phyloP scores from a whole-genome alignment of 2,797 vertebrate genomes.

The Mareca penelope region DNA sequence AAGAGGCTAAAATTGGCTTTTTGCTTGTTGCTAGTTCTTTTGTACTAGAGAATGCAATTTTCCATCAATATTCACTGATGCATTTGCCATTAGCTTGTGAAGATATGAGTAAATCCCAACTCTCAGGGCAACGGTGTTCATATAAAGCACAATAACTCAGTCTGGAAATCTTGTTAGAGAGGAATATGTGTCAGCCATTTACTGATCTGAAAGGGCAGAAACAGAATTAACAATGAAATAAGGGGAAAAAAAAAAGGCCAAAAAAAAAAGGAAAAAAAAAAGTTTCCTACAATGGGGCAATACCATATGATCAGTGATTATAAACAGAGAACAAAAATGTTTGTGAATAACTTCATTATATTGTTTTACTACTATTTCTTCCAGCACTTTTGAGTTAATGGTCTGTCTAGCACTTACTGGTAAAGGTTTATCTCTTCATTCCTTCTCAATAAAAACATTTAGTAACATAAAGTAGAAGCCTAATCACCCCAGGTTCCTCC shows the following conservation, averaged over 20 bases:
- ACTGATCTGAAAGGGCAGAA: background rate
- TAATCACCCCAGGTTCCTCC: background rate
- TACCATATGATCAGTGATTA: background rate
- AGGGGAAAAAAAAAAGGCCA: background rate
- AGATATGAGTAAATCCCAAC: background rate
- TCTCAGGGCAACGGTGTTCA: background rate
- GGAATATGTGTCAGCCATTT: background rate
- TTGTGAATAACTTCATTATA: background rate
- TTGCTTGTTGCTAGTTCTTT: background rate
- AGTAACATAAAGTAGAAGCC: background rate
- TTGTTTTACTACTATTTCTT: background rate
- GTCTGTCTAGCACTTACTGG: background rate
- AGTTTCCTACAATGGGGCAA: background rate
- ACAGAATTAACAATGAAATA: background rate
- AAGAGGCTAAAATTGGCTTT: background rate
- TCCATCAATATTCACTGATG: background rate
- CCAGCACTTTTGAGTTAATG: background rate
- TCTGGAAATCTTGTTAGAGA: background rate
- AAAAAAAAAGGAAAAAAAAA: background rate
- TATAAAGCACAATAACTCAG: background rate
- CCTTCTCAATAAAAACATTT: background rate
- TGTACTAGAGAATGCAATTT: background rate
- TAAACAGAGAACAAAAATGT: background rate
- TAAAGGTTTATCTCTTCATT: background rate
- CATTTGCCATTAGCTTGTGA: background rate